These are phyloP conservation scores for Plutomurus gul DNA, from an alignment of 1,140 invertebrate genomes.

Conservation along the genomic window DNA sequence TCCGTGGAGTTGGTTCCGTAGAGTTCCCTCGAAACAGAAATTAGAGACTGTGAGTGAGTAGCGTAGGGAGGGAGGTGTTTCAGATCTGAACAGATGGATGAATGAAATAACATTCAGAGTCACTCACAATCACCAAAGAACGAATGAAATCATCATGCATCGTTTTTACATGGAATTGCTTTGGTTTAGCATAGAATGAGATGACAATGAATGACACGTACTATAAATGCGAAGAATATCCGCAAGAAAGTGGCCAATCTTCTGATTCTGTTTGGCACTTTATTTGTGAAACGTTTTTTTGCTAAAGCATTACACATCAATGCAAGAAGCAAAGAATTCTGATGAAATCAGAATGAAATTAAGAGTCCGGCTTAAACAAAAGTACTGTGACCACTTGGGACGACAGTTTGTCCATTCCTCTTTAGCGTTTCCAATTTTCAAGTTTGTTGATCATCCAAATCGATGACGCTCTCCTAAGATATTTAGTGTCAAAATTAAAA, in stretches of 20 bases:
- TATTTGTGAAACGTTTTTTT: neutral
- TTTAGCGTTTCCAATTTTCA: no score
- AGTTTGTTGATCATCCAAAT: no score
- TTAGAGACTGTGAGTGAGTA: no score
- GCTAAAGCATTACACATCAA: slow-evolving; percentile 3
- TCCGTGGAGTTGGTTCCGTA: no score
- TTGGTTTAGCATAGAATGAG: neutral
- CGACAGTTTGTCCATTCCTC: no score
- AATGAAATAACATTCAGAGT: neutral
- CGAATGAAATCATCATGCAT: neutral
- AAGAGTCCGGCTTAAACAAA: neutral
- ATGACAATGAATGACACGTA: neutral
- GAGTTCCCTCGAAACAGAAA: neutral
- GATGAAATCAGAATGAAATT: neutral
- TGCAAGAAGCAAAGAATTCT: neutral
- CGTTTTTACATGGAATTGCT: neutral
- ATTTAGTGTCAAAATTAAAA: no score
- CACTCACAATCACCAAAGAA: neutral
- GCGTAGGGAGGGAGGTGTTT: no score
- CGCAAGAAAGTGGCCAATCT: no score
- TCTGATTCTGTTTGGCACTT: slow-evolving; percentile 3
- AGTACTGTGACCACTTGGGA: no score
- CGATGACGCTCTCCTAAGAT: no score
- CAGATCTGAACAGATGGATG: no score
- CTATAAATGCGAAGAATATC: no score